A percentile compares a stretch with the other conserved stretches of the same genome.
Conservation (phyloP, 1,140 invertebrate species). For the Lucilia cuprina region DNA sequence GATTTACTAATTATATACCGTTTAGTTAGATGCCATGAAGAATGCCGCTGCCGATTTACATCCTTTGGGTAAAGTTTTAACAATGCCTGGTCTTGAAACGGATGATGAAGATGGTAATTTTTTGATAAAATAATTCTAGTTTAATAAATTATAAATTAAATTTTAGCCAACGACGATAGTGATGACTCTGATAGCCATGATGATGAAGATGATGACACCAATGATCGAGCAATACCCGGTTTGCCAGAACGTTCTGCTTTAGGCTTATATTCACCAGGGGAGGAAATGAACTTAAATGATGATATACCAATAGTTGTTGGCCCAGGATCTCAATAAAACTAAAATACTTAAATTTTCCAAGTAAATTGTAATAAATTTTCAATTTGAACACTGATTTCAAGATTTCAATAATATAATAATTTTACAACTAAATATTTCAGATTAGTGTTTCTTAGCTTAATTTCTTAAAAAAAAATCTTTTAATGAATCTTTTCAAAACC, state of each 20-base stretch:
- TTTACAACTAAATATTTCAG: too few species aligned
- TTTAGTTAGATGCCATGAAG: conserved; percentile 54
- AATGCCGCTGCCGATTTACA: conserved; percentile 54
- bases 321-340: background rate
- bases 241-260: conserved; percentile 44
- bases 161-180: conserved; percentile 57
- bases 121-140: background rate
- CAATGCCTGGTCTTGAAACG: conserved; percentile 56
- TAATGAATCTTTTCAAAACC: too few species aligned
- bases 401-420: too few species aligned
- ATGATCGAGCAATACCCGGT: conserved; percentile 55
- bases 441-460: too few species aligned
- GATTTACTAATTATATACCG: too few species aligned
- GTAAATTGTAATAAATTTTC: too few species aligned
- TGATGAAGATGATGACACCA: conserved; percentile 60
- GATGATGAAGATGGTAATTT: conserved; percentile 57
- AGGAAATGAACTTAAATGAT: conserved; percentile 37
- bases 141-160: background rate
- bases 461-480: too few species aligned
- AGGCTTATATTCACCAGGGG: conserved; percentile 38
- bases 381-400: too few species aligned
- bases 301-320: conserved; percentile 2
- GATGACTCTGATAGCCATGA: conserved; percentile 61
- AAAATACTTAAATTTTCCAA: too few species aligned
- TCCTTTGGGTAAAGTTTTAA: conserved; percentile 57